Conservation (phyloP, 2,888 invertebrate species). For the Endomychus coccineus region DNA sequence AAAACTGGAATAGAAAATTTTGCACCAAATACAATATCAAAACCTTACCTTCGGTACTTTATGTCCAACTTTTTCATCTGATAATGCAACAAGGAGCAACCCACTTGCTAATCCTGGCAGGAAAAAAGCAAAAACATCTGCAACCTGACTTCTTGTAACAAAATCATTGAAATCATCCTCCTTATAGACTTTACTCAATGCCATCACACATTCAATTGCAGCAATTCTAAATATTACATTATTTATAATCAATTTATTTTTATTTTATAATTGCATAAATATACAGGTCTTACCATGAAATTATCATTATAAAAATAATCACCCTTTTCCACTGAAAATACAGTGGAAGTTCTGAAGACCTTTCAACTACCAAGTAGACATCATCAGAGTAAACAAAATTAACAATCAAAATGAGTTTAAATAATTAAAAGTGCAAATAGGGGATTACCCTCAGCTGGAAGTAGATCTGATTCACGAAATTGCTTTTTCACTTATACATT, state of each 20-base stretch:
- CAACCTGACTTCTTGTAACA: constrained; percentile 46
- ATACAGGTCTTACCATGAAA: not conserved
- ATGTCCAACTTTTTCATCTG: constrained; percentile 55
- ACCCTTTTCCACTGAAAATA: no score
- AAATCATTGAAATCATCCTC: constrained; percentile 48
- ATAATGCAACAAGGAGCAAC: constrained; percentile 51
- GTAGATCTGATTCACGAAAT: no score
- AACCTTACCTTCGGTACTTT: constrained; percentile 50
- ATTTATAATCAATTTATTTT: constrained; percentile 14
- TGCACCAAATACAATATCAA: no score
- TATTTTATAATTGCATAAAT: not conserved
- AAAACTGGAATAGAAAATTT: no score
- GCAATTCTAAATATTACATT: constrained; percentile 38
- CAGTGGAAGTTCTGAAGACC: no score
- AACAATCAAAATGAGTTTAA: no score
- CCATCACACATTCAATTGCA: constrained; percentile 55
- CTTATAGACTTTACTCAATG: constrained; percentile 54
- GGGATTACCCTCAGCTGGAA: no score
- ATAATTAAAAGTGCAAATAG: no score
- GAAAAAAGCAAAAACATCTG: constrained; percentile 54
- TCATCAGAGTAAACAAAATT: no score
- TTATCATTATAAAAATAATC: no score
- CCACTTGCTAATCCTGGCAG: constrained; percentile 58
- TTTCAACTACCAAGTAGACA: no score
- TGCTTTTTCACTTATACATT: no score